Evolutionary conservation across 2,888 invertebrate genomes (phyloP).

Genomic region (Agriotes lineatus): DNA sequence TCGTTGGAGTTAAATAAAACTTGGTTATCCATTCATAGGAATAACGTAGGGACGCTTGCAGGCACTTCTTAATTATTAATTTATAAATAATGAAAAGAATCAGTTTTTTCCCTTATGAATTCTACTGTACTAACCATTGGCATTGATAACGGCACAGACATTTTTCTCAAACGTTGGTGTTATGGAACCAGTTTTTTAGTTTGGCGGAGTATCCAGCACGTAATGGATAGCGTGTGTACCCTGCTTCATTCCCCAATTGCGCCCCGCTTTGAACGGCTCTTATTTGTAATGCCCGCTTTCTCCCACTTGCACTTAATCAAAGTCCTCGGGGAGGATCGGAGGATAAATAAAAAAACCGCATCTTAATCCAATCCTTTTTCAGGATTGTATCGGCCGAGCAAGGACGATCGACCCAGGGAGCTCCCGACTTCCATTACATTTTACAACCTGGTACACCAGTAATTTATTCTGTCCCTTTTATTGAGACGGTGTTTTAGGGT

Average conservation of each 20-base stretch:
- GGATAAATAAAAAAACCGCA: constrained; percentile 49
- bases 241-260: constrained; percentile 1
- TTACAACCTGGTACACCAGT: constrained; percentile 52
- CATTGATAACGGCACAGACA: too few species aligned
- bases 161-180: too few species aligned
- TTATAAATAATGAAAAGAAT: too few species aligned
- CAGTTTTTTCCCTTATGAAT: too few species aligned
- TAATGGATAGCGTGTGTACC: constrained; percentile 8
- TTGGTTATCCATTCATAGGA: too few species aligned
- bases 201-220: too few species aligned
- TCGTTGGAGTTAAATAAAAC: too few species aligned
- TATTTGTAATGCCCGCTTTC: constrained; percentile 9
- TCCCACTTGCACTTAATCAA: constrained; percentile 38
- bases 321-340: constrained; percentile 30
- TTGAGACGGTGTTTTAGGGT: constrained; percentile 43
- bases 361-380: constrained; percentile 54
- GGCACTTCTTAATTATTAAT: too few species aligned
- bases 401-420: constrained; percentile 49
- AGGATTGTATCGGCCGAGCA: constrained; percentile 49
- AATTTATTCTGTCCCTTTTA: constrained; percentile 53
- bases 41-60: too few species aligned
- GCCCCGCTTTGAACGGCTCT: neutral
- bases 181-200: too few species aligned
- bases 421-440: constrained; percentile 48
- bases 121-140: too few species aligned